Conservation (phyloP, 2,797 vertebrate genomes). For the Petrocephalus schoutedeni region DNA sequence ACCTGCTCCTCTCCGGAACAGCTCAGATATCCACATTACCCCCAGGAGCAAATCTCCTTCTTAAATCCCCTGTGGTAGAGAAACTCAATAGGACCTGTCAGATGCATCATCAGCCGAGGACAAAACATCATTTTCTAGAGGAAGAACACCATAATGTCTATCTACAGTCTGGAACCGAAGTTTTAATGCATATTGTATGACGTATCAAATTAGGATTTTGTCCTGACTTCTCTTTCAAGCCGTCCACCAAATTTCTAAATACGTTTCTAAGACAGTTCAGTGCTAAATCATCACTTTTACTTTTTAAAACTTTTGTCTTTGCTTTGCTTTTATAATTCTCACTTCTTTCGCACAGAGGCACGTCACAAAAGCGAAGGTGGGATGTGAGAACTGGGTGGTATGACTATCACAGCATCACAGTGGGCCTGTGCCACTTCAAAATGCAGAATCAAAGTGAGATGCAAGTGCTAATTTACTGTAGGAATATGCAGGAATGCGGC, state of each 20-base stretch:
- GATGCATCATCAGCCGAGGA: background rate
- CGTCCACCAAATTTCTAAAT: conserved; percentile 5
- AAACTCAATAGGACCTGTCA: background rate
- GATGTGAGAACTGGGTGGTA: background rate
- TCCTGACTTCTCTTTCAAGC: conserved; percentile 1
- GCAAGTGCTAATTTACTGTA: background rate
- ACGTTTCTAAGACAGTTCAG: background rate
- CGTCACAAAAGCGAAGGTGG: background rate
- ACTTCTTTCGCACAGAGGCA: background rate
- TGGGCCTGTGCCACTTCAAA: background rate
- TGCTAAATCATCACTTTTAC: background rate
- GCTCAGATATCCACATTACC: background rate
- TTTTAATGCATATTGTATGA: conserved; percentile 6
- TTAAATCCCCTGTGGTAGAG: background rate
- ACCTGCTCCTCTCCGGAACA: background rate
- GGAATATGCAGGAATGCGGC: background rate
- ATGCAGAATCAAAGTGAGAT: background rate
- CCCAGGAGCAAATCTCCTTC: background rate
- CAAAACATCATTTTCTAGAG: background rate
- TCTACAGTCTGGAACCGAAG: background rate
- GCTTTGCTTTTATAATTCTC: background rate
- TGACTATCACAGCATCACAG: background rate
- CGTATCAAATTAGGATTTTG: conserved; percentile 11
- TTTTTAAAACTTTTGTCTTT: background rate
- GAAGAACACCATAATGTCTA: background rate